phyloP scores from a whole-genome alignment of 2,797 vertebrate species.

The Esox lucius region DNA sequence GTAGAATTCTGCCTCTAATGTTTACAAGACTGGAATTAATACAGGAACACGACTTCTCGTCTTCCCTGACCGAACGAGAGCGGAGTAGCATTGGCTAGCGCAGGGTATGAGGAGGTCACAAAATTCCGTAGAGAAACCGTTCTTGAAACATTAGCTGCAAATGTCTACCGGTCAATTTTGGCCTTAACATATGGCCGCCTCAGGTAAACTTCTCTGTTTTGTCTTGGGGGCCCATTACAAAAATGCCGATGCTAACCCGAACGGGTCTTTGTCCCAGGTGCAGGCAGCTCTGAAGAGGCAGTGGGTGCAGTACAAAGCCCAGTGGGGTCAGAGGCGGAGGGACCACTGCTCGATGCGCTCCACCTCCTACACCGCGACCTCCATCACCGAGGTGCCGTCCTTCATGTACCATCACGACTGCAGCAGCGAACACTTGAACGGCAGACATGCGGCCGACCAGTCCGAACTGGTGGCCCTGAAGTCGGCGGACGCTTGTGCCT shows the following conservation, averaged over 20 bases:
- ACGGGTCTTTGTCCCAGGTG: constrained; percentile 72
- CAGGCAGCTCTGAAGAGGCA: constrained; percentile 90
- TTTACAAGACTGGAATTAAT: too few relatives aligned
- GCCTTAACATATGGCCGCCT: too few relatives aligned
- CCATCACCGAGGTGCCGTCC: constrained; percentile 86
- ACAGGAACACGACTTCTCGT: too few relatives aligned
- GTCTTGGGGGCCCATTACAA: neutral
- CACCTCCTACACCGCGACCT: constrained; percentile 88
- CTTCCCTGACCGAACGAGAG: too few relatives aligned
- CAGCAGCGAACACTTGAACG: constrained; percentile 81
- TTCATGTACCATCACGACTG: constrained; percentile 87
- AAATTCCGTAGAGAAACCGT: too few relatives aligned
- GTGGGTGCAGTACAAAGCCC: constrained; percentile 88
- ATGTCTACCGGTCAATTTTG: too few relatives aligned
- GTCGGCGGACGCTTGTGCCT: constrained; percentile 81
- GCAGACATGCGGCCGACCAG: constrained; percentile 70
- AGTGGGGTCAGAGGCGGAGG: constrained; percentile 86
- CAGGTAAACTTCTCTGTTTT: too few relatives aligned
- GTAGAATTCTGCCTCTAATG: too few relatives aligned
- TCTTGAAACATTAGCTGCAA: too few relatives aligned
- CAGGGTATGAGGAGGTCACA: too few relatives aligned
- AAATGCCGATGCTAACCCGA: neutral
- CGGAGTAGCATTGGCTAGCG: too few relatives aligned
- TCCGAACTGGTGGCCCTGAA: constrained; percentile 84
- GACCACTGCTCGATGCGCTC: constrained; percentile 85